Base-by-base conservation (phyloP, 2,113 vertebrate species). In the Girardinichthys multiradiatus region DNA sequence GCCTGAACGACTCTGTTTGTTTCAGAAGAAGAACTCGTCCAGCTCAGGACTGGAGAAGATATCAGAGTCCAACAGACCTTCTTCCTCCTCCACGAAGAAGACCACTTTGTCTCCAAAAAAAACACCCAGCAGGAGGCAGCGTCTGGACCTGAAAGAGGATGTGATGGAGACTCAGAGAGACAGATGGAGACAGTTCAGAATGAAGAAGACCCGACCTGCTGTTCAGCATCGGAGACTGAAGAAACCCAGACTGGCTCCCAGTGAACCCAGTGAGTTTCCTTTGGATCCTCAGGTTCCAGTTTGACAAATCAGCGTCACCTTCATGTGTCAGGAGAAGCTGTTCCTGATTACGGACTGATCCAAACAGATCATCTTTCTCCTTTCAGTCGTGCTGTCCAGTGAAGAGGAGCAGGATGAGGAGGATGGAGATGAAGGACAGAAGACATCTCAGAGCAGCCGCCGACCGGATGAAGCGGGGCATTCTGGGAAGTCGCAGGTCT, bases 381-480 rank as follows among this genome's bases (percentile, higher is more conserved):
- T 28, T 65, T 27, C 27, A 95, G 93, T 95, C 11, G 91, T 95
- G 1, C 74, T 95, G 26, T 95, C 93, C 1, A 95, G 94, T 63
- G 93, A 92, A 24, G 93, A 92, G 21, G 93, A 94, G n/a, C 91
- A 91, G 48, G 85, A 81, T 10, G 77, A 63, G 2, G 92, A 90
- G 19, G 92, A 72, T 19, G 33, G 58, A 64, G 54, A 66, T 0
- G 6, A n/a, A 69, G 27, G 68, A 14, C 31, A 29, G 26, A 48
- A 1, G 27, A 42, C 4, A 6, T 51, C n/a, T 0, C 39, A 24
- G 15, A 62, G 57, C 54, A 48, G 76, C 54, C 48, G 62, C 15
- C 19, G 2, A 15, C 19, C 21, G 5, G 30, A 74, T 8, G 14
- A 60, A 12, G 14, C 2, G 13, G 30, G 54, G 7, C n/a, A 13